Evolutionary conservation across 2,888 invertebrate species (phyloP), one percentile per base, ranked within the genome.

Genomic region (Platycheirus albimanus): DNA sequence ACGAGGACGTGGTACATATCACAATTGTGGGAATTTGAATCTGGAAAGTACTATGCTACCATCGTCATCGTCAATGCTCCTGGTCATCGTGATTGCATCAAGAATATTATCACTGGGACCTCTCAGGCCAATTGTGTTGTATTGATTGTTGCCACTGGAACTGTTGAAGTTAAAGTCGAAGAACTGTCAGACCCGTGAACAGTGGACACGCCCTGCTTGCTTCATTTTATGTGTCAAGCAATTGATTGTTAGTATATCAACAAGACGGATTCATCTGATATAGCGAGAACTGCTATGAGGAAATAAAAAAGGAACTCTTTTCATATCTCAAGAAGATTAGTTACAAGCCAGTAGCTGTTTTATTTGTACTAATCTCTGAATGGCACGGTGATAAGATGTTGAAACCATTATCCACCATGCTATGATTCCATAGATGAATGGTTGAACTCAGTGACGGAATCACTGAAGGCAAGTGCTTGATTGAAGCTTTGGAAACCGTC

Each of bases 361-460:
- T 99, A 86, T 99, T 99, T 92, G 98, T 99, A 85, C 99, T 99
- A 90, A 99, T 99, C 92, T 99, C 99, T 89, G 99, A 99, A 89
- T 99, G 99, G 99, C 97, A 99, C 92, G 99, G 99, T 91, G 99
- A 99, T 93, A 99, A 99, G 95, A 99, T 99, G 99, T 93, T 99
- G 92, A 99, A 99, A 93, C 91, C 95, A 85, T 98, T 98, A 70
- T 92, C 93, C 89, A 99, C 99, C 92, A 99, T 98, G 97, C 92
- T 94, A 86, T 98, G 98, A 99, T 96, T 95, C 94, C 98, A 99
- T 94, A 99, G 99, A 93, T 99, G 99, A 99, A 91, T 92, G 64
- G 93, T 99, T 86, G 98, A 98, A 91, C 96, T 98, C 89, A 98
- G 98, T 92, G 97, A 97, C 89, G 97, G 96, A 87, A 98, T 97